Evolutionary conservation across 2,888 invertebrate species (phyloP), one percentile per base, ranked within the genome.

Genomic region (Andrena bicolor): DNA sequence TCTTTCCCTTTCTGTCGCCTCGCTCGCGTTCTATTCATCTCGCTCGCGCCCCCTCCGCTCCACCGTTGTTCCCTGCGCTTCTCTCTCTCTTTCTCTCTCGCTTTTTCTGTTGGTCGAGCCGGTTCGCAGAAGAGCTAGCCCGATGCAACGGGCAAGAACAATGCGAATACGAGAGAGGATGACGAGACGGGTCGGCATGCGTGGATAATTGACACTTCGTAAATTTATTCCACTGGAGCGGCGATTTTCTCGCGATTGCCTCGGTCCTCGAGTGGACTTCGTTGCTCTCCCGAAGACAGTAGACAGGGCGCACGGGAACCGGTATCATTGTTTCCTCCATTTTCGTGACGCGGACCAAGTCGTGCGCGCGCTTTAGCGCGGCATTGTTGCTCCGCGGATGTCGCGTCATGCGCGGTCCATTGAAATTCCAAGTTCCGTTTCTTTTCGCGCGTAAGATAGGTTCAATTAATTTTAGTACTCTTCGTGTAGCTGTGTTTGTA

Each of bases 121-220:
- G 86, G 83, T 89, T 87, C 83, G 84, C 79, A 80, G 88, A 85
- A 83, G 80, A 66, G 72, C 79, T 73, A 64, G 77, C 41, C 73
- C 76, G 75, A 78, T 85, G 82, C 82, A 72, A 66, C 74, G 83
- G 81, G 82, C 68, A 84, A 87, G 87, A 89, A 89, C 86, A 89
- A 89, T 89, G 84, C 76, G 82, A 88, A 80, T 82, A 64, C 70
- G 61, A 82, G 58, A 82, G 80, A 77, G 71, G 80, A 86, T 80
- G 86, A 88, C 85, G 86, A 78, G 83, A 86, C 79, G 56, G 64
- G 70, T 76, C 70, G 75, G 77, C 83, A 82, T 78, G 83, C 76
- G 76, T 70, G 64, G 80, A 82, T 88, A 88, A 88, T 80, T 82
- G 86, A 88, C 74, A 82, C 82, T 68, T 83, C 26, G 84, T 77